These are phyloP conservation scores for Mya arenaria DNA, from an alignment of 1,140 invertebrate genomes.

Conservation along the genomic window DNA sequence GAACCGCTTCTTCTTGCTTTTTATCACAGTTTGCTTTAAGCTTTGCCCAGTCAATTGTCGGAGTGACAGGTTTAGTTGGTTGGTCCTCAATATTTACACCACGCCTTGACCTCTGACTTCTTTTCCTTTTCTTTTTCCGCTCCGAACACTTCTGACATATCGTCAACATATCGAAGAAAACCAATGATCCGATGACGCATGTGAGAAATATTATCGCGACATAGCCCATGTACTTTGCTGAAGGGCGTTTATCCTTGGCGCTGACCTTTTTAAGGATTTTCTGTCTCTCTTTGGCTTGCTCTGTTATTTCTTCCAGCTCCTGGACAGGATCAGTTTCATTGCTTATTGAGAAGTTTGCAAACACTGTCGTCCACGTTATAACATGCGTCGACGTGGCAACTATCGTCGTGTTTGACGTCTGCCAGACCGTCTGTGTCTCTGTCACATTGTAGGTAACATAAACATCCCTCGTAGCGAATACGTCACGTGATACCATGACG, in stretches of 20 bases:
- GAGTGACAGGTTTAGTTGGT: too few species aligned
- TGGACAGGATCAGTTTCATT: slow-evolving; percentile 30
- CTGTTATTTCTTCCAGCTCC: slow-evolving; percentile 31
- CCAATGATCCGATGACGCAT: slow-evolving; percentile 15
- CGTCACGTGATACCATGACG: background rate
- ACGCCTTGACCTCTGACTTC: too few species aligned
- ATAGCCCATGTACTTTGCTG: slow-evolving; percentile 43
- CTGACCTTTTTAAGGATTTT: slow-evolving; percentile 41
- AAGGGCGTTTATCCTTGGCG: slow-evolving; percentile 35
- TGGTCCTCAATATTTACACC: too few species aligned
- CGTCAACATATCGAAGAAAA: slow-evolving; percentile 35
- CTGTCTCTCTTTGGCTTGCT: slow-evolving; percentile 1
- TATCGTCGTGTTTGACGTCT: too few species aligned
- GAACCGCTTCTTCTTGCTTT: too few species aligned
- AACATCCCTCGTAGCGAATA: slow-evolving; percentile 6
- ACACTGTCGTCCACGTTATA: background rate
- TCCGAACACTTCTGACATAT: slow-evolving; percentile 19
- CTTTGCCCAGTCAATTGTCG: too few species aligned
- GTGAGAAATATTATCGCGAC: slow-evolving; percentile 29
- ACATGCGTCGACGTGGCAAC: slow-evolving; percentile 3
- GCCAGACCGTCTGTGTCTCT: background rate
- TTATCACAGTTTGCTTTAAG: too few species aligned
- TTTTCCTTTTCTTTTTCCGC: too few species aligned
- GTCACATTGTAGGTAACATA: background rate
- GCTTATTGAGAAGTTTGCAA: background rate